A percentile compares a stretch with the other conserved stretches of the same genome.
These are phyloP conservation scores for Eumaeus atala DNA, from an alignment of 1,140 invertebrate species.

Conservation along the genomic window DNA sequence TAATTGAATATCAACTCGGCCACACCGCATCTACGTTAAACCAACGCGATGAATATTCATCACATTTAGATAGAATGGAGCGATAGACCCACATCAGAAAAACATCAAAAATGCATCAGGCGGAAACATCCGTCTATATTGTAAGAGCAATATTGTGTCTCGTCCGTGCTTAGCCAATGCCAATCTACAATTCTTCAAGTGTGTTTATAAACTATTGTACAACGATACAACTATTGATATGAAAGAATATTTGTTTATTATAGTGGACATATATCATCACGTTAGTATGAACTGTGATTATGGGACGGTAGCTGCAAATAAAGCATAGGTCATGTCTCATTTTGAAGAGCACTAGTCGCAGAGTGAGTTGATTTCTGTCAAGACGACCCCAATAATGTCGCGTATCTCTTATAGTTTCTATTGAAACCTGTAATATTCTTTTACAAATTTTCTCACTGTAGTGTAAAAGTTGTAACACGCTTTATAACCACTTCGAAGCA, in stretches of 20 bases:
- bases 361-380: no score
- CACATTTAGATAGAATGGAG: constrained; percentile 68
- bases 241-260: background rate
- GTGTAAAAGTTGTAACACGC: no score
- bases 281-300: no score
- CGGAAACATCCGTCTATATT: constrained; percentile 70
- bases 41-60: constrained; percentile 69
- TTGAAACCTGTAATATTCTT: no score
- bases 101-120: constrained; percentile 75
- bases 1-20: constrained; percentile 31
- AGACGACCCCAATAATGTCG: no score
- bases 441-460: no score
- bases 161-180: constrained; percentile 36
- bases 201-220: background rate
- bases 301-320: no score
- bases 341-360: no score
- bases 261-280: no score
- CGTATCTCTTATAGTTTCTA: no score
- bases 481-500: no score
- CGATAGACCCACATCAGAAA: constrained; percentile 74
- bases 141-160: constrained; percentile 62
- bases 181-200: constrained; percentile 28
- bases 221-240: background rate
- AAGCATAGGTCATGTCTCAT: no score
- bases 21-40: constrained; percentile 48